A percentile compares a stretch with the other conserved stretches of the same genome.
These are phyloP conservation scores for Chymomyza amoena DNA, from an alignment of 2,888 invertebrate species.

Conservation along the genomic window DNA sequence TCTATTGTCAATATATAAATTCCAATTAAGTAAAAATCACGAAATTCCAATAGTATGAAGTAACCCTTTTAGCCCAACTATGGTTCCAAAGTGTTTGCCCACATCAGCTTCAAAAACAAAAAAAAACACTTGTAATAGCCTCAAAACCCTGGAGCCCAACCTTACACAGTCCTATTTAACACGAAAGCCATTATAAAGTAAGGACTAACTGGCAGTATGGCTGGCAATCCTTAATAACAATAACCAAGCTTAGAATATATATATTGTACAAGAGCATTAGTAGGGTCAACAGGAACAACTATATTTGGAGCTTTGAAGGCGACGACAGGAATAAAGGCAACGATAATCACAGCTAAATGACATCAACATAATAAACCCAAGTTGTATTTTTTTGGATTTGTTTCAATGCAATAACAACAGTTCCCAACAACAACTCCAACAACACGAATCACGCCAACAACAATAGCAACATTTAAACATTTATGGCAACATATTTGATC, in stretches of 20 bases:
- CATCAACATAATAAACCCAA: conserved; percentile 69
- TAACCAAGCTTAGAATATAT: conserved; percentile 12
- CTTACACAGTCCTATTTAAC: too few relatives aligned
- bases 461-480: conserved; percentile 59
- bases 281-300: not conserved
- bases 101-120: too few relatives aligned
- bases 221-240: not conserved
- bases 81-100: too few relatives aligned
- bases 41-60: too few relatives aligned
- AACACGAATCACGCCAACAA: conserved; percentile 1
- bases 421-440: conserved; percentile 37
- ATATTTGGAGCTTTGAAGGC: conserved; percentile 8
- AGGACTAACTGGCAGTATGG: not conserved
- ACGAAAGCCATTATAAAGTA: not conserved
- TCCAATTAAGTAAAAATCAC: too few relatives aligned
- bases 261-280: not conserved
- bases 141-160: not conserved
- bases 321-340: conserved; percentile 35
- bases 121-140: not conserved
- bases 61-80: too few relatives aligned
- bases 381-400: conserved; percentile 22
- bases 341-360: conserved; percentile 68
- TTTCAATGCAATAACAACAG: conserved; percentile 21
- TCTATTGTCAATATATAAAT: too few relatives aligned
- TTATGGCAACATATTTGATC: conserved; percentile 73